Evolutionary conservation across 2,797 vertebrate species (phyloP).

Genomic region (Thripadectes ignobilis): DNA sequence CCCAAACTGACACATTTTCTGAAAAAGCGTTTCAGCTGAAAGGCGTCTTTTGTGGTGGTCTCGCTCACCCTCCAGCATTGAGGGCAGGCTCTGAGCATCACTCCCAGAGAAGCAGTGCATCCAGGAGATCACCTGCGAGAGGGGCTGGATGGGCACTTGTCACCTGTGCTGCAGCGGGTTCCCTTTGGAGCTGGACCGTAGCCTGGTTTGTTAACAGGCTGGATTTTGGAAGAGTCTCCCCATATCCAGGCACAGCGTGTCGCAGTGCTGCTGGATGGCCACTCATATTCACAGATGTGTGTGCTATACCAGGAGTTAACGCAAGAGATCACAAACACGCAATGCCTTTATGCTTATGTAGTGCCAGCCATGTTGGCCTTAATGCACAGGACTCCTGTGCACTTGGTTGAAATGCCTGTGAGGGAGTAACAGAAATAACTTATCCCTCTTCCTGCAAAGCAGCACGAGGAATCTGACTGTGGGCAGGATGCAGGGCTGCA

Average conservation of each 20-base stretch:
- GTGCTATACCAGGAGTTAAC: rapidly evolving
- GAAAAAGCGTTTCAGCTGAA: neutral
- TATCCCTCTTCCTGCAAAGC: neutral
- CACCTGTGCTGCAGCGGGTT: rapidly evolving
- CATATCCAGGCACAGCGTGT: rapidly evolving
- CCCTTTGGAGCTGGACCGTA: neutral
- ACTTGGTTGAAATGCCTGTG: neutral
- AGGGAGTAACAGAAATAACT: neutral
- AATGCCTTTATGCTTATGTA: neutral
- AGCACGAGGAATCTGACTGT: neutral
- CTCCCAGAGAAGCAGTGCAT: rapidly evolving
- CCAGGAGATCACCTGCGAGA: rapidly evolving
- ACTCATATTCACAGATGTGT: rapidly evolving
- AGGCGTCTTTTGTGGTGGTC: neutral
- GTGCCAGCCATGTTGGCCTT: neutral
- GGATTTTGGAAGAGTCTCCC: neutral
- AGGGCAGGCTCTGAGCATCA: rapidly evolving
- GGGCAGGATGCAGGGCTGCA: neutral
- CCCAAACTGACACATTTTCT: neutral
- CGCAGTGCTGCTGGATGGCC: rapidly evolving
- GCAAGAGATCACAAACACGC: rapidly evolving
- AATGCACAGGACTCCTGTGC: rapidly evolving
- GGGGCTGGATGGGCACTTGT: neutral
- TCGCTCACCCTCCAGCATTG: rapidly evolving
- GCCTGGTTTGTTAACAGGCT: rapidly evolving